Conservation (phyloP, 1,140 invertebrate genomes). For the Calycopis cecrops region DNA sequence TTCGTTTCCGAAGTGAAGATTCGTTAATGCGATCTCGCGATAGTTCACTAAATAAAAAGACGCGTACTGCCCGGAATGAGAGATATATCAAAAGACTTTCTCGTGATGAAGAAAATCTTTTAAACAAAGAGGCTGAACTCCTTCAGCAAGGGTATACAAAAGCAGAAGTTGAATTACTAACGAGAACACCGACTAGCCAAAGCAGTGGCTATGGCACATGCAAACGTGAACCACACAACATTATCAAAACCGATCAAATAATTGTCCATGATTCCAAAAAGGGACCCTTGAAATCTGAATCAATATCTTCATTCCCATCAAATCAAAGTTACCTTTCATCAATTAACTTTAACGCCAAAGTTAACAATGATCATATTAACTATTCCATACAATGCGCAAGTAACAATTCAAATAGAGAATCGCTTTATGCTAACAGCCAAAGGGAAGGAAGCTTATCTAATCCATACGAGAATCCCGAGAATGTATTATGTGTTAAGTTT, state of each 20-base stretch:
- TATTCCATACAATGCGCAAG: conserved; percentile 68
- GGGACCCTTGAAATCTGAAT: conserved; percentile 62
- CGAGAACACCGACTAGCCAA: conserved; percentile 66
- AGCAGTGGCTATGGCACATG: conserved; percentile 70
- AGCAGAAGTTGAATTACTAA: conserved; percentile 70
- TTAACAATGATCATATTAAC: conserved; percentile 73
- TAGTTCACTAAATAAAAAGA: conserved; percentile 70
- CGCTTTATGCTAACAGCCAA: conserved; percentile 50
- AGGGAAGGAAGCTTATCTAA: conserved; percentile 52
- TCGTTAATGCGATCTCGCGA: conserved; percentile 76
- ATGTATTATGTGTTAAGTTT: conserved; percentile 71
- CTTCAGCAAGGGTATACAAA: conserved; percentile 69
- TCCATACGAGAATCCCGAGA: conserved; percentile 57
- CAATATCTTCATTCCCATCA: conserved; percentile 70
- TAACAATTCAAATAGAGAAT: conserved; percentile 52
- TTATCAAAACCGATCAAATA: conserved; percentile 43
- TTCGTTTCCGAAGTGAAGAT: conserved; percentile 80
- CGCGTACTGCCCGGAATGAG: conserved; percentile 83
- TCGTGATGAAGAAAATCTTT: conserved; percentile 78
- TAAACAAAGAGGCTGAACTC: conserved; percentile 76
- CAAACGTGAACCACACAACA: conserved; percentile 56
- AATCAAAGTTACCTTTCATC: conserved; percentile 71
- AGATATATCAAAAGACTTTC: conserved; percentile 85
- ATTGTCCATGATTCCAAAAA: conserved; percentile 47
- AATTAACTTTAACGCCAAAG: conserved; percentile 73